phyloP scores from a whole-genome alignment of 2,888 invertebrate species.

The Nephrotoma appendiculata region DNA sequence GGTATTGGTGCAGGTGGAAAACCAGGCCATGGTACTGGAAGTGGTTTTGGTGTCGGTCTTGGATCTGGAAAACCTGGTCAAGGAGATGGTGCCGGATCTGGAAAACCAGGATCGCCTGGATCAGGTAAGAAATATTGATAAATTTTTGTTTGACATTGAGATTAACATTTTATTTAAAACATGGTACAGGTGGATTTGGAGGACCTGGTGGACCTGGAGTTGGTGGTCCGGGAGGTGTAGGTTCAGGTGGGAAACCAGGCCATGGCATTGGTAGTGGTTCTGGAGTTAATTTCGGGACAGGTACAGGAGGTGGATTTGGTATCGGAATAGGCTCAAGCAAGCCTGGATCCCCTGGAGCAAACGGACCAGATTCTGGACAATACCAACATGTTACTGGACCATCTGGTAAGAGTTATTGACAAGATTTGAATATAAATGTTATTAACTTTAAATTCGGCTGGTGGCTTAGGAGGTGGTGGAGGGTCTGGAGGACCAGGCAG shows the following conservation, averaged over 20 bases:
- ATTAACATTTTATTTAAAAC: not conserved
- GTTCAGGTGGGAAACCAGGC: constrained; percentile 7
- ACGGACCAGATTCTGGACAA: not conserved
- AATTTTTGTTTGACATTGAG: not conserved
- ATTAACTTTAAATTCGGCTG: not conserved
- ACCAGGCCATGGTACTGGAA: too few relatives aligned
- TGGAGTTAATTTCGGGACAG: not conserved
- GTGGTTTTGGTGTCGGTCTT: too few relatives aligned
- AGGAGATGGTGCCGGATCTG: too few relatives aligned
- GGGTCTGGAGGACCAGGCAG: constrained; percentile 14
- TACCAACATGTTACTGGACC: not conserved
- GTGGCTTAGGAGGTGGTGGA: constrained; percentile 7
- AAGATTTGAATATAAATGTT: not conserved
- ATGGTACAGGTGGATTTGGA: constrained; percentile 10
- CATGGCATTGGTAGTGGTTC: not conserved
- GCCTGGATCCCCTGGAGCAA: not conserved
- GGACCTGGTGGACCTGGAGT: constrained; percentile 7
- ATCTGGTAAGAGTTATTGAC: not conserved
- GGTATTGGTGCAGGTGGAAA: too few relatives aligned
- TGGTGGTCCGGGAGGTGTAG: not conserved
- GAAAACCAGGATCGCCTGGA: constrained; percentile 12
- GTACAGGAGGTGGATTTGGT: not conserved
- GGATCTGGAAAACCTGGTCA: too few relatives aligned
- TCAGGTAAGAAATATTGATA: not conserved
- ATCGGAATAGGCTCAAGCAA: not conserved